A percentile compares a stretch with the other conserved stretches of the same genome.
phyloP scores from a whole-genome alignment of 2,797 vertebrate genomes.

The Agapornis canus region DNA sequence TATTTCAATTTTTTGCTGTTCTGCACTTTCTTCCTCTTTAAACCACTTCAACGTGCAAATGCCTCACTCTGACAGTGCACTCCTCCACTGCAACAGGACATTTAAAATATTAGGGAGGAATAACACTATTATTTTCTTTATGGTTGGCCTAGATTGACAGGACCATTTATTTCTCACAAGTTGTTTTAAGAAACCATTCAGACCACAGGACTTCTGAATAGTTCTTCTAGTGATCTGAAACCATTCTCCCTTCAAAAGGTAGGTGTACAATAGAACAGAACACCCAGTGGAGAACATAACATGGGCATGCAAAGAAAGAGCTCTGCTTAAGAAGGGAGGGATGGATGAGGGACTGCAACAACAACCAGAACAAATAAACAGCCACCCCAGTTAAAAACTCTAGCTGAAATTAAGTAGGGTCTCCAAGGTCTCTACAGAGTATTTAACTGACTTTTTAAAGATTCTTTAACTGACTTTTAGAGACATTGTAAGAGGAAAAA shows the following conservation, averaged over 20 bases:
- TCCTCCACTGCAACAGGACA: not conserved
- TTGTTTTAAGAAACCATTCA: not conserved
- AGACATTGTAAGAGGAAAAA: not conserved
- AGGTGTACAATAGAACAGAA: not conserved
- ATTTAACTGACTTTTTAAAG: too few relatives aligned
- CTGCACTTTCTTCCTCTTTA: not conserved
- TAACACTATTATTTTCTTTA: not conserved
- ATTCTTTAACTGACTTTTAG: not conserved
- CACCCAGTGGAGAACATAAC: not conserved
- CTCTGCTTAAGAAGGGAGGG: not conserved
- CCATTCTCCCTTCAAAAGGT: not conserved
- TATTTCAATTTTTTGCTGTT: not conserved
- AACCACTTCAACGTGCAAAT: not conserved
- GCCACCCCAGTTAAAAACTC: not conserved
- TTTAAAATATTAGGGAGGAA: not conserved
- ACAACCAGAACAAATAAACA: not conserved
- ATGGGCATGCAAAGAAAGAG: not conserved
- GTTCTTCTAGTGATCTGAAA: not conserved
- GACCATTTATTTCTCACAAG: accelerated
- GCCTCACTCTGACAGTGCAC: not conserved
- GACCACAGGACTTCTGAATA: not conserved
- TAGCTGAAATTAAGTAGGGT: not conserved
- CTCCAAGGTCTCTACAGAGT: not conserved
- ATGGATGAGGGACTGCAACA: not conserved
- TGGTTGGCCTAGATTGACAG: not conserved